phyloP scores from a whole-genome alignment of 2,888 invertebrate genomes.

The Dynastes maya region DNA sequence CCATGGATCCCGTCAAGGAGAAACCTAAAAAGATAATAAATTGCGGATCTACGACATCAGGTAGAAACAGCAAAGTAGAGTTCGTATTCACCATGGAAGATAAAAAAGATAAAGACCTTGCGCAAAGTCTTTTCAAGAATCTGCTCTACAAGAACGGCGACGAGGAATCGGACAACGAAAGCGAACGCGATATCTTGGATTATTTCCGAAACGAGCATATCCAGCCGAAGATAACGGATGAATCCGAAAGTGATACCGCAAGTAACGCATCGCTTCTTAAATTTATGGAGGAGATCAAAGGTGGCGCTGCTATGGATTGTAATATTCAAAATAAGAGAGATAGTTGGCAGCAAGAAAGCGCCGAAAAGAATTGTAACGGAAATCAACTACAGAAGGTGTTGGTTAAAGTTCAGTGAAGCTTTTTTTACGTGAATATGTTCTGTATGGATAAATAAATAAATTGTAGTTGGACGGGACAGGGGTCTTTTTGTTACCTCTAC shows the following conservation, averaged over 20 bases:
- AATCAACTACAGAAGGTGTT: conserved; percentile 42
- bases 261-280: conserved; percentile 65
- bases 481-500: too few relatives aligned
- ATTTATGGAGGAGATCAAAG: conserved; percentile 64
- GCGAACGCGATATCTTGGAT: conserved; percentile 52
- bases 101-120: conserved; percentile 52
- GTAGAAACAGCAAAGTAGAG: conserved; percentile 51
- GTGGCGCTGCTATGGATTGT: conserved; percentile 21
- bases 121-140: conserved; percentile 63
- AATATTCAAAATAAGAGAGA: conserved; percentile 30
- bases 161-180: conserved; percentile 55
- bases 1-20: conserved; percentile 5
- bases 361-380: conserved; percentile 26
- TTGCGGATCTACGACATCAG: not conserved
- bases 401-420: conserved; percentile 34
- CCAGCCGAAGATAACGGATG: conserved; percentile 36
- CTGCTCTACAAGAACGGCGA: conserved; percentile 59
- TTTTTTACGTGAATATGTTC: not conserved
- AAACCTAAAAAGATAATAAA: not conserved
- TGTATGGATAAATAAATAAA: conserved; percentile 30
- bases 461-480: not conserved
- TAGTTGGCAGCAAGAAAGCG: conserved; percentile 4
- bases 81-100: conserved; percentile 54
- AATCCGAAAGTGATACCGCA: conserved; percentile 55
- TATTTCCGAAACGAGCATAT: conserved; percentile 54